Percentiles rank a stretch among this genome's conserved stretches.
phyloP scores from a whole-genome alignment of 1,140 invertebrate species.

The Teleogryllus occipitalis region DNA sequence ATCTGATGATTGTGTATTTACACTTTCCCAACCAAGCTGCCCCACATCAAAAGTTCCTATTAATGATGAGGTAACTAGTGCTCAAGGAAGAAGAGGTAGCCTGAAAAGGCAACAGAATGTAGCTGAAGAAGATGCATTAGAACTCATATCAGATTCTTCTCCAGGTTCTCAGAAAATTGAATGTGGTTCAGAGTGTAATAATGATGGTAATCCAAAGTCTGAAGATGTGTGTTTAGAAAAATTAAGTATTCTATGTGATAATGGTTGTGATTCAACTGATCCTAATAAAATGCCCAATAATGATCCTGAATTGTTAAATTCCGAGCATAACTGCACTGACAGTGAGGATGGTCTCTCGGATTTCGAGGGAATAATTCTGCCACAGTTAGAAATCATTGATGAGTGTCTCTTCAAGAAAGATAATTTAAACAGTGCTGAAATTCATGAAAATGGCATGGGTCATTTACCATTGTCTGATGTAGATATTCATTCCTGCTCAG shows the following conservation, averaged over 20 bases:
- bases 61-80: background rate
- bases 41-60: no score
- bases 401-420: background rate
- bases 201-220: background rate
- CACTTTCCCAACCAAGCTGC: background rate
- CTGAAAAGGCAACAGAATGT: constrained; percentile 22
- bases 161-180: background rate
- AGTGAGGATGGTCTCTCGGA: background rate
- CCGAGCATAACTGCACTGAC: background rate
- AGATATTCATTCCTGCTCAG: background rate
- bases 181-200: background rate
- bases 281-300: background rate
- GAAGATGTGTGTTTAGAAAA: background rate
- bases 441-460: background rate
- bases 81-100: constrained; percentile 19
- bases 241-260: background rate
- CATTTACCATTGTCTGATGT: background rate
- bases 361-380: background rate
- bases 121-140: constrained; percentile 18
- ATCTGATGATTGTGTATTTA: background rate
- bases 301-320: background rate
- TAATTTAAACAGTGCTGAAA: background rate
- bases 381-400: background rate
- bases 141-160: background rate
- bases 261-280: background rate